Percentiles rank a stretch among this genome's conserved stretches.
These are phyloP conservation scores for Erynnis tages DNA, from an alignment of 2,888 invertebrate species.

Conservation along the genomic window DNA sequence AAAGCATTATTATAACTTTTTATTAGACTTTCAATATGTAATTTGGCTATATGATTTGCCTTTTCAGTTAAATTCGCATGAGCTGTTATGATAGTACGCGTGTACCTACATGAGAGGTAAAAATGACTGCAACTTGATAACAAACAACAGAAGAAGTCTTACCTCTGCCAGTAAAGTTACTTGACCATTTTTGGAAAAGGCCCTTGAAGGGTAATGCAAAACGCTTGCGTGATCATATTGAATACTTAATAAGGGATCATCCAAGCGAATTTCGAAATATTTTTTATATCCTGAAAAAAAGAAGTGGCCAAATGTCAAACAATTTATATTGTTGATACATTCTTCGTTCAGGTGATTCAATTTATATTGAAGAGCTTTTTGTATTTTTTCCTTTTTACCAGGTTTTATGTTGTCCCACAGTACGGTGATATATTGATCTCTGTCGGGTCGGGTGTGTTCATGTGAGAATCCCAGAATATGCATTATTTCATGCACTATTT, in stretches of 20 bases:
- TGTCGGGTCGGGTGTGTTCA: constrained; percentile 88
- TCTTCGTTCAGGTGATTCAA: no score
- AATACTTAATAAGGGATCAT: constrained; percentile 43
- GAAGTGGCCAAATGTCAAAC: no score
- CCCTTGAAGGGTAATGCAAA: constrained; percentile 88
- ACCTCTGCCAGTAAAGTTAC: constrained; percentile 86
- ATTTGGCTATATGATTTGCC: no score
- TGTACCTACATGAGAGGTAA: no score
- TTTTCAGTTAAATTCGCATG: no score
- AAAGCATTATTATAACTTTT: no score
- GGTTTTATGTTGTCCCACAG: constrained; percentile 86
- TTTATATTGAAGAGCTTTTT: no score
- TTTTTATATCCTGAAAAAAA: constrained; percentile 78
- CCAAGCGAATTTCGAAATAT: constrained; percentile 81
- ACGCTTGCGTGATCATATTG: constrained; percentile 89
- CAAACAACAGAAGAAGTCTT: no score
- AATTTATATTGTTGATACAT: neutral
- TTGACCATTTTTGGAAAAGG: constrained; percentile 87
- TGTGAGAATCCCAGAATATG: constrained; percentile 90
- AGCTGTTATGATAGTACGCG: no score
- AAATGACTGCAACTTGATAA: no score
- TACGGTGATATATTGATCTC: constrained; percentile 85
- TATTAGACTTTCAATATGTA: no score
- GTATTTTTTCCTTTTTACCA: constrained; percentile 53
- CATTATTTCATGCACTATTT: constrained; percentile 89